phyloP scores from a whole-genome alignment of 2,797 vertebrate genomes.

The Semotilus atromaculatus region DNA sequence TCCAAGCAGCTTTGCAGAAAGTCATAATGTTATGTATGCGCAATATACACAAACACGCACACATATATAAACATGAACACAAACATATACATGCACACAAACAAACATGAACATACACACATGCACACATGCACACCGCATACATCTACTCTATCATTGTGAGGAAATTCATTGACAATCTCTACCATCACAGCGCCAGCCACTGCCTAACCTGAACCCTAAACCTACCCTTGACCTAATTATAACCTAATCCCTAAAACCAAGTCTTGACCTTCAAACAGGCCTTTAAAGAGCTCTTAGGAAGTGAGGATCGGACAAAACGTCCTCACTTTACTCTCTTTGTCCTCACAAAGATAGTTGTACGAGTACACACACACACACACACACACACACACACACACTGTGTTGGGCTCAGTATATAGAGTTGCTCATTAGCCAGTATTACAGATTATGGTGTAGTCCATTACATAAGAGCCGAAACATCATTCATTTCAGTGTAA shows the following conservation, averaged over 20 bases:
- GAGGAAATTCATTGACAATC: background rate
- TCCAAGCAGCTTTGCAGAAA: too few relatives aligned
- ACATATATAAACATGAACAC: too few relatives aligned
- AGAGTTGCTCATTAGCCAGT: slow-evolving; percentile 75
- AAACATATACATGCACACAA: too few relatives aligned
- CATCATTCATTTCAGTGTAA: slow-evolving; percentile 68
- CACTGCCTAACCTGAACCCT: background rate
- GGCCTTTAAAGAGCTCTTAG: background rate
- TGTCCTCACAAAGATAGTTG: background rate
- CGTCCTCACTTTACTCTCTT: background rate
- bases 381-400: too few relatives aligned
- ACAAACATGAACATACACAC: background rate
- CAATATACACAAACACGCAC: too few relatives aligned
- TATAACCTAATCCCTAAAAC: too few relatives aligned
- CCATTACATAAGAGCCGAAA: slow-evolving; percentile 75
- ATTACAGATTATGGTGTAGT: slow-evolving; percentile 74
- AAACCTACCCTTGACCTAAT: too few relatives aligned
- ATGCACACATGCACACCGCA: background rate
- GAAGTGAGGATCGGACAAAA: background rate
- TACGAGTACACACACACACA: too few relatives aligned
- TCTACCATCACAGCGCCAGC: too few relatives aligned
- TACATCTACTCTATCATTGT: background rate
- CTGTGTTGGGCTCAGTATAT: slow-evolving; percentile 66
- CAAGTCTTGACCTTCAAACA: too few relatives aligned
- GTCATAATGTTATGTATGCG: too few relatives aligned